Evolutionary conservation across 2,113 vertebrate genomes (phyloP), one percentile per base, ranked within the genome.

Genomic region (Tympanuchus pallidicinctus): DNA sequence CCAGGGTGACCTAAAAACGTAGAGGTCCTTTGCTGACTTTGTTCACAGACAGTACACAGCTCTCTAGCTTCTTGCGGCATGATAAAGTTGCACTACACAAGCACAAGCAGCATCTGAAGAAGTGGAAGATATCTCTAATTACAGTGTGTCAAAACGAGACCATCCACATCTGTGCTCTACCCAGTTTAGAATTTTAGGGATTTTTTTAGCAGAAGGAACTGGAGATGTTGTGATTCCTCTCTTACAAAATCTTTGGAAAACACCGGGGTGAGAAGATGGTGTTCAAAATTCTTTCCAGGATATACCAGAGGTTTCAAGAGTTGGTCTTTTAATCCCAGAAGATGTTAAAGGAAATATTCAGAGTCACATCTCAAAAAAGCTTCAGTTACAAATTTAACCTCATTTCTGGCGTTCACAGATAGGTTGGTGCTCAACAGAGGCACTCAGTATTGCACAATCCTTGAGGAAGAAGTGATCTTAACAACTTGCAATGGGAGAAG

Each of bases 401-500:
- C 3, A 45, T 66, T 92, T 94, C 60, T 95, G 56, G 72, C 50
- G 57, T 78, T 81, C 34, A 63, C 16, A 71, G 54, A 36, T 30
- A 73, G 38, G 36, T 19, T 83, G 57, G 34, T 90, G 8, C 87
- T 92, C 75, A 82, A 67, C 47, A 85, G 71, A 60, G 52, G n/a
- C 13, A 28, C n/a, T 79, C 63, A 42, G 11, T 74, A 63, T 86
- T 45, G 69, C 43, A 45, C 72, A 88, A 5, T 70, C 64, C 75
- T 67, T 47, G 75, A 80, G 59, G 54, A 89, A 89, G 56, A 83
- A 70, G 45, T 66, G 30, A 63, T 76, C 75, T 88, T 84, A 61
- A 75, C 42, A 45, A 52, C 19, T 69, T 30, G 54, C 43, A 93
- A 91, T 10, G 40, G 36, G 50, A 94, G 91, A 93, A 78, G 43